phyloP scores from a whole-genome alignment of 2,797 vertebrate genomes.

The Emydoidea blandingii region DNA sequence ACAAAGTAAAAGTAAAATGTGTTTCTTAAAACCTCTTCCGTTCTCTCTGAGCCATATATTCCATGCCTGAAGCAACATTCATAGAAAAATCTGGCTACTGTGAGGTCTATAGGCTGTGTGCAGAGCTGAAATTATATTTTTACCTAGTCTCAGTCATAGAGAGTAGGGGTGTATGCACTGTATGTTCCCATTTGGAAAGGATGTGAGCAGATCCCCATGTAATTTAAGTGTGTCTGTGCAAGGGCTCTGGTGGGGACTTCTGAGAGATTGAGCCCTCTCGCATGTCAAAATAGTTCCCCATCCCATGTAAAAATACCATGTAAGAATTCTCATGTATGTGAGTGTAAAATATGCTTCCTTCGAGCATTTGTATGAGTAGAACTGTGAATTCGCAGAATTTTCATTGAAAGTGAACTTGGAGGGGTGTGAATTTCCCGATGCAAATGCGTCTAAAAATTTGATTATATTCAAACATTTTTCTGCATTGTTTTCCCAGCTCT shows the following conservation, averaged over 20 bases:
- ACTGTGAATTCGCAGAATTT: neutral
- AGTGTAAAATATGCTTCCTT: neutral
- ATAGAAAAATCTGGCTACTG: neutral
- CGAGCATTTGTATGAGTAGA: neutral
- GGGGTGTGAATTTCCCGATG: fast-evolving
- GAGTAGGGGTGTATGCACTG: neutral
- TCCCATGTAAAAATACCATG: neutral
- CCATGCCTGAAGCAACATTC: neutral
- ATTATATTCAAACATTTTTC: neutral
- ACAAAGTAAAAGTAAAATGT: neutral
- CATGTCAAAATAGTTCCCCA: fast-evolving
- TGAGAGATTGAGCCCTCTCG: neutral
- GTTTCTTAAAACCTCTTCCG: neutral
- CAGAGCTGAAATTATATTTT: neutral
- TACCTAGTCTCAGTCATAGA: neutral
- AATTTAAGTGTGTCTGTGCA: neutral
- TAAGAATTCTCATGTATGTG: neutral
- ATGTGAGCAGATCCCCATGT: neutral
- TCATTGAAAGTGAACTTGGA: neutral
- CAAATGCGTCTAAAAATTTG: neutral
- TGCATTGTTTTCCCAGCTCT: neutral
- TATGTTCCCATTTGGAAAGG: conserved; percentile 14
- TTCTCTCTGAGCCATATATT: neutral
- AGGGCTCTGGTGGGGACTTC: neutral
- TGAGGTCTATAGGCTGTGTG: neutral